These are phyloP conservation scores for Epistrophe eligans DNA, from an alignment of 2,888 invertebrate genomes.

Conservation along the genomic window DNA sequence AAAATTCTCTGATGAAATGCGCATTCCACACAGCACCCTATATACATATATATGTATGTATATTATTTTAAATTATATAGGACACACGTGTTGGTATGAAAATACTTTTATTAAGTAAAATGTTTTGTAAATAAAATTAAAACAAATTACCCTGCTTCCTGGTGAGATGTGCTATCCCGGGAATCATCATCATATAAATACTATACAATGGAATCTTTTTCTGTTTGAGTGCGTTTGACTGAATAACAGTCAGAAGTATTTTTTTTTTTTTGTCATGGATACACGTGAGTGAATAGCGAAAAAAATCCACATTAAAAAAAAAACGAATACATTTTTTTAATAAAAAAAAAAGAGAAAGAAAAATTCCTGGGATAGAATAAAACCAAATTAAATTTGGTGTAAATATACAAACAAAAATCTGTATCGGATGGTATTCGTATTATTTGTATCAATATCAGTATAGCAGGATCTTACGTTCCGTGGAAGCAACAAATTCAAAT, in stretches of 20 bases:
- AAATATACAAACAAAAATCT: neutral
- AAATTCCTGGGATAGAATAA: neutral
- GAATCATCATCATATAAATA: neutral
- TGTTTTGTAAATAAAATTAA: slow-evolving; percentile 8
- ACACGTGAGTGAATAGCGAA: neutral
- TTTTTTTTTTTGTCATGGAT: neutral
- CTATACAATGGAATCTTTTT: neutral
- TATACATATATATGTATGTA: too few relatives aligned
- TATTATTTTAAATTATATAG: too few relatives aligned
- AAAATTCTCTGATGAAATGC: neutral
- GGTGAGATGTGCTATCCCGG: neutral
- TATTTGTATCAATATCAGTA: slow-evolving; percentile 3
- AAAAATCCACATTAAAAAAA: neutral
- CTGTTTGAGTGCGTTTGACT: neutral
- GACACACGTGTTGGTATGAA: slow-evolving; percentile 16
- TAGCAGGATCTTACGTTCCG: neutral
- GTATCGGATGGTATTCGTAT: neutral
- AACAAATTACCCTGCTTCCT: slow-evolving; percentile 12
- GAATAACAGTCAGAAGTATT: neutral
- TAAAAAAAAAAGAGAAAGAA: neutral
- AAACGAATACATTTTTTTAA: neutral
- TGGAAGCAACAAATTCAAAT: neutral
- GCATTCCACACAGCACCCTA: slow-evolving; percentile 7
- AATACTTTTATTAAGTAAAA: slow-evolving; percentile 9
- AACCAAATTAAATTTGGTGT: neutral